Evolutionary conservation across 2,888 invertebrate genomes (phyloP), one percentile per base, ranked within the genome.

Genomic region (Orthonevra nobilis): DNA sequence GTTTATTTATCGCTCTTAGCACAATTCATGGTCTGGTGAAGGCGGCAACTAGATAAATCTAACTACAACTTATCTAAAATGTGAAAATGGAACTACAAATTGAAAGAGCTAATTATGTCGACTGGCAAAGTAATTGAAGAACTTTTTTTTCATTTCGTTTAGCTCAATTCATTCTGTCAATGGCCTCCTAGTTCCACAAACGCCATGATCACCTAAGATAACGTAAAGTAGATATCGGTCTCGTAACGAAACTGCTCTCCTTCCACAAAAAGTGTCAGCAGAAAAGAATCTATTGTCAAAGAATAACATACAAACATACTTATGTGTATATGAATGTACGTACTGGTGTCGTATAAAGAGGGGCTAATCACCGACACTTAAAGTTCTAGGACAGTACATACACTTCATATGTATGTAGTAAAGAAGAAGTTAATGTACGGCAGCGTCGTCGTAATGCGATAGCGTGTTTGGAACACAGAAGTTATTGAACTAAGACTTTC

Each of bases 101-200:
- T 64, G 64, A 72, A 72, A 77, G 58, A 72, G 58, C 50, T 72
- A 77, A 77, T 72, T 77, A 72, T 72, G 58, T 72, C 77, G 64
- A 77, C 44, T 60, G 58, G 58, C 52, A 77, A 64, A 63, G 70
- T 58, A 75, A 70, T 75, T 75, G 77, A 72, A 58, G 58, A 38
- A 23, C 10, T 54, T 36, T 48, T 20, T 30, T 34, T 38, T 17
- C 42, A 48, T 20, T 56, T 64, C 63, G 60, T n/a, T n/a, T 54
- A 14, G 48, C 58, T 52, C 38, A 64, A 60, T 58, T 60, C 44
- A 28, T 30, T 48, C 44, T 72, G 77, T 77, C 77, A 77, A 77
- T 77, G 77, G 70, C 72, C 72, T 64, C 14, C 36, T 58, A 46
- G 58, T 44, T 75, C 28, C 15, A 44, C 40, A 72, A 72, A 56